Conservation (phyloP, 2,113 vertebrate genomes). For the pig (Sus scrofa) region DNA sequence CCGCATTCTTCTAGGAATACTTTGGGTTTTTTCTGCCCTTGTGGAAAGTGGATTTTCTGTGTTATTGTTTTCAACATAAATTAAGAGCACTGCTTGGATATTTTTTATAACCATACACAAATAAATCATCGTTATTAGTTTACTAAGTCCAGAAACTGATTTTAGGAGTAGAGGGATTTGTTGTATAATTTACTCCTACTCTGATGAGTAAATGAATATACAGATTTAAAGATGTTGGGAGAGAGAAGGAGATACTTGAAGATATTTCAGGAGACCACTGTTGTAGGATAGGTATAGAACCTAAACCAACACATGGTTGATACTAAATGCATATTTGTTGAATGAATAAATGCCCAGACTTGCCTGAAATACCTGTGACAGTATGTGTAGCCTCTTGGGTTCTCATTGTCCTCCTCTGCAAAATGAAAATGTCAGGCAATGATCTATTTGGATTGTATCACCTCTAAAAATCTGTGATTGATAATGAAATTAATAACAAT, state of each 20-base stretch:
- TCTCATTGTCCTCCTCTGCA: neutral
- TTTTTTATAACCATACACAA: neutral
- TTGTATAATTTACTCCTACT: neutral
- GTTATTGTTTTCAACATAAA: neutral
- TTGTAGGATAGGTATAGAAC: neutral
- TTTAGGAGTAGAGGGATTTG: neutral
- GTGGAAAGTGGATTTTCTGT: neutral
- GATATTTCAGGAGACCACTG: neutral
- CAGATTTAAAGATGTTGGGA: neutral
- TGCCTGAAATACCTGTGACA: neutral
- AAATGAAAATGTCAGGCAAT: neutral
- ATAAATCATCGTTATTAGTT: neutral
- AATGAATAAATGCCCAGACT: neutral
- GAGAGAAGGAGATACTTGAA: neutral
- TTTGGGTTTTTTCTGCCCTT: neutral
- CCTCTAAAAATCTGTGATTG: neutral
- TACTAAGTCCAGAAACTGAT: neutral
- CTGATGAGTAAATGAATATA: neutral
- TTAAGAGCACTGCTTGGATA: neutral
- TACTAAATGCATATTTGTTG: neutral
- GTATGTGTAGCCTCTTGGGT: neutral
- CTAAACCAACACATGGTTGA: neutral
- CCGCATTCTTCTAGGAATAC: neutral
- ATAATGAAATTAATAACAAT: slow-evolving; percentile 20
- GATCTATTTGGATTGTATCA: neutral